phyloP scores from a whole-genome alignment of 2,797 vertebrate species.

The Urosaurus nigricauda region DNA sequence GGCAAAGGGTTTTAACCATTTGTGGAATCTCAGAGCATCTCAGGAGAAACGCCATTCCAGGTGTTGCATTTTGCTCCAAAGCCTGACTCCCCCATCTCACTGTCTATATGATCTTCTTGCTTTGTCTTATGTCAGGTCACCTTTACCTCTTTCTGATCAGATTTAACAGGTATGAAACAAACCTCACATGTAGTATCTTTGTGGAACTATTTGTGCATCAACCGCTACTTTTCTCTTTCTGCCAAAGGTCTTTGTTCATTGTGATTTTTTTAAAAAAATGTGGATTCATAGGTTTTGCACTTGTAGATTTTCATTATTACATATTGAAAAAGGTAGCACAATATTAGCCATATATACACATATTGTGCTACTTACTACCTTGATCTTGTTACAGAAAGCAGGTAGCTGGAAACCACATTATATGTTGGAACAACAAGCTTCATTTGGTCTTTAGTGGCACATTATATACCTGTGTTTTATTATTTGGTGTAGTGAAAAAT shows the following conservation, averaged over 20 bases:
- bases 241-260: neutral
- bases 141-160: neutral
- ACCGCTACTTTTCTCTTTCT: neutral
- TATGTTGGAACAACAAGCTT: slow-evolving; percentile 58
- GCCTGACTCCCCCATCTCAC: neutral
- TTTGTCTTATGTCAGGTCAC: no score
- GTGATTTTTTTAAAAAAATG: slow-evolving; percentile 10
- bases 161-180: no score
- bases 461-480: slow-evolving; percentile 41
- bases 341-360: slow-evolving; percentile 43
- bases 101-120: neutral
- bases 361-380: slow-evolving; percentile 26
- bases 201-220: neutral
- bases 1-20: no score
- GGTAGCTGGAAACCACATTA: slow-evolving; percentile 59
- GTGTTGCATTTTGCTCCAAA: neutral
- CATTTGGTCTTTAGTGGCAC: slow-evolving; percentile 62
- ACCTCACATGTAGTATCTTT: neutral
- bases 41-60: no score
- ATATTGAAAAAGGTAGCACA: slow-evolving; percentile 29
- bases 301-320: slow-evolving; percentile 10
- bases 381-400: slow-evolving; percentile 37
- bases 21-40: no score
- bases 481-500: slow-evolving; percentile 58
- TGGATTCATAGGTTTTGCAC: neutral